Evolutionary conservation across 2,888 invertebrate genomes (phyloP).

Genomic region (Leptinotarsa tumamoca): DNA sequence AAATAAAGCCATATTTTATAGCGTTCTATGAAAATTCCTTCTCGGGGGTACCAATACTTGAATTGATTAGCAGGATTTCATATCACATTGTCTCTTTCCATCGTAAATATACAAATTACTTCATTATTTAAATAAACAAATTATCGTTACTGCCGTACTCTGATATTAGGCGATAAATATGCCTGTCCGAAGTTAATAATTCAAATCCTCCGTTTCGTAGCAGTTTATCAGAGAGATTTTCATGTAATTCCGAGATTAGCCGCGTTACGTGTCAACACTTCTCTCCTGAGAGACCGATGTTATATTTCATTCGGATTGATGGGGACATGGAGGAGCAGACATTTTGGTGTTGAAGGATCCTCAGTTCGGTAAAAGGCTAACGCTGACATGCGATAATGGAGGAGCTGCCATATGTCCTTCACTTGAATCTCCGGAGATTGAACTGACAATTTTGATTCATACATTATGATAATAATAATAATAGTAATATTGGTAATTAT

Average conservation of each 20-base stretch:
- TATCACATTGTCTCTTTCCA: not conserved
- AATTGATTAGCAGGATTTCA: not conserved
- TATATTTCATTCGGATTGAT: not conserved
- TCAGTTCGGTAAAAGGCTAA: too few relatives aligned
- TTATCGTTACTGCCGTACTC: not conserved
- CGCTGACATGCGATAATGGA: too few relatives aligned
- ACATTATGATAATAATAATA: too few relatives aligned
- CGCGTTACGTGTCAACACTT: constrained; percentile 1
- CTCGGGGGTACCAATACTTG: not conserved
- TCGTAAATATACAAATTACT: not conserved
- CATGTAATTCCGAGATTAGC: not conserved
- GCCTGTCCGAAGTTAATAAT: not conserved
- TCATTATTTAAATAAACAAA: constrained; percentile 1
- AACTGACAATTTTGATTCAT: too few relatives aligned
- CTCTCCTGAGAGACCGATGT: not conserved
- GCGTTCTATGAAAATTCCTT: too few relatives aligned
- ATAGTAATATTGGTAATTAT: too few relatives aligned
- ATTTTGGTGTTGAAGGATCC: too few relatives aligned
- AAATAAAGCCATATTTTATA: too few relatives aligned
- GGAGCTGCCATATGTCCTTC: too few relatives aligned
- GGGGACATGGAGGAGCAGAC: not conserved
- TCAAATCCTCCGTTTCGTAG: not conserved
- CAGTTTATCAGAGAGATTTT: not conserved
- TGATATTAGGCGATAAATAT: constrained; percentile 7
- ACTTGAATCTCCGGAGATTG: too few relatives aligned